Evolutionary conservation across 2,888 invertebrate species (phyloP).

Genomic region (Sympetrum striolatum): DNA sequence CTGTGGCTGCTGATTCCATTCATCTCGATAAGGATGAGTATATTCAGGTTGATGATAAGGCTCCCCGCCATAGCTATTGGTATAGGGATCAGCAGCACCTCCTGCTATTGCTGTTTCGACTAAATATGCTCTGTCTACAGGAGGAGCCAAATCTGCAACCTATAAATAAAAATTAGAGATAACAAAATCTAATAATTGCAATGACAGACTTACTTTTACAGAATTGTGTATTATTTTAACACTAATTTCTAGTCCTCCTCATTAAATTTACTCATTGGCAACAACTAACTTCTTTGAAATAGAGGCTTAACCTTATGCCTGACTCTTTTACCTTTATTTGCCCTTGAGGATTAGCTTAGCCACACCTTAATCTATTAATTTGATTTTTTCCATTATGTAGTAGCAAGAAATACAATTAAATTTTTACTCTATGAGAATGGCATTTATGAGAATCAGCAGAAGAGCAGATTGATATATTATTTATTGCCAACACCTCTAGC

Average conservation of each 20-base stretch:
- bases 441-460: too few relatives aligned
- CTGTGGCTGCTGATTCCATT: constrained; percentile 48
- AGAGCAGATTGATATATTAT: too few relatives aligned
- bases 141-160: constrained; percentile 48
- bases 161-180: background rate
- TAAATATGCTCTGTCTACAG: constrained; percentile 47
- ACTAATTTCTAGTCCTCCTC: too few relatives aligned
- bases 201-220: too few relatives aligned
- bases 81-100: constrained; percentile 48
- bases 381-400: too few relatives aligned
- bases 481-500: too few relatives aligned
- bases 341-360: background rate
- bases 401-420: too few relatives aligned
- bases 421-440: too few relatives aligned
- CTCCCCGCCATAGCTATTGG: constrained; percentile 47
- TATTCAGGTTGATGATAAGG: constrained; percentile 48
- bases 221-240: too few relatives aligned
- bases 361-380: too few relatives aligned
- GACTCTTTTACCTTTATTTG: background rate
- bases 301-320: background rate
- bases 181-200: background rate
- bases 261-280: background rate
- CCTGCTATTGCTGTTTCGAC: constrained; percentile 47
- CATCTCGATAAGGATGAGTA: constrained; percentile 47
- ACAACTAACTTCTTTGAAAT: background rate